phyloP scores from a whole-genome alignment of 2,113 vertebrate species.

The Megaleporinus macrocephalus region DNA sequence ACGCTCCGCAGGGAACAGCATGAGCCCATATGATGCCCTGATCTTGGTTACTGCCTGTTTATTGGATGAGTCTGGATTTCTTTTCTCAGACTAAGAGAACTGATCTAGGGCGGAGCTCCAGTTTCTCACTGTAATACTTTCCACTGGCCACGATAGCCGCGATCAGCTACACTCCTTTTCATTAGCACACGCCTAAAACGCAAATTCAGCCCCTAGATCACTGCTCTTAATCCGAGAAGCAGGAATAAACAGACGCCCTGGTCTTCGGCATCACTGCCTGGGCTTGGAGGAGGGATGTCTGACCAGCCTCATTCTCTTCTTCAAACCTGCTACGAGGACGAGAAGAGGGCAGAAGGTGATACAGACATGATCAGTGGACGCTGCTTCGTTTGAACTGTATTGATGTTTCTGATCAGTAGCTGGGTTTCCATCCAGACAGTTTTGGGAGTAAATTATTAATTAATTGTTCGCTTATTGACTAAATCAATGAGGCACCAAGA shows the following conservation, averaged over 20 bases:
- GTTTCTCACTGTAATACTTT: not conserved
- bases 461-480: no score
- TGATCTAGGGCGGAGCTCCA: not conserved
- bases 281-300: conserved; percentile 62
- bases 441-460: no score
- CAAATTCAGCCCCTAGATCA: not conserved
- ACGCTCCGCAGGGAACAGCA: not conserved
- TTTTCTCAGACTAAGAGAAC: conserved; percentile 10
- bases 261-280: conserved; percentile 55
- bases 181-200: not conserved
- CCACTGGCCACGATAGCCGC: not conserved
- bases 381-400: not conserved
- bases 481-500: no score
- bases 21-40: not conserved
- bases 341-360: not conserved
- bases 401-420: no score
- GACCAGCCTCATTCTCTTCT: conserved; percentile 59
- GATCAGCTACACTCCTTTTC: not conserved
- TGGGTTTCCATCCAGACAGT: no score
- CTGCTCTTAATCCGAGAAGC: not conserved
- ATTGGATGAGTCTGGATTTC: not conserved
- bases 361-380: not conserved
- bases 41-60: not conserved
- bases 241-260: not conserved
- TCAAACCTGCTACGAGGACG: conserved; percentile 58